Percentiles rank a stretch among this genome's conserved stretches.
Conservation (phyloP, 1,140 invertebrate genomes). For the Colletes latitarsis region DNA sequence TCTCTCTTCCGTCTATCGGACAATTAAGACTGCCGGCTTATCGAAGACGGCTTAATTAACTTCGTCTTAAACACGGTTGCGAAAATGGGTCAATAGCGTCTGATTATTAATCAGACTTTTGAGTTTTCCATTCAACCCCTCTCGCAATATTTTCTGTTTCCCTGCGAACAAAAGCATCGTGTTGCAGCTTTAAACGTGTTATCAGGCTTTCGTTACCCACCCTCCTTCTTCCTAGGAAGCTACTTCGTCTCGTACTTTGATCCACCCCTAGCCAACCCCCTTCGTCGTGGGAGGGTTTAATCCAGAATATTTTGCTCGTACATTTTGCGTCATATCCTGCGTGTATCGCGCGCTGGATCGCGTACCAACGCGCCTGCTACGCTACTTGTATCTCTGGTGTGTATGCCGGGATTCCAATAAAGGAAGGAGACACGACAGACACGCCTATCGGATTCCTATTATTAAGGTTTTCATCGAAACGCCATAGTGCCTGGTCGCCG, state of each 20-base stretch:
- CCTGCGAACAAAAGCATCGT: constrained; percentile 19
- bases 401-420: background rate
- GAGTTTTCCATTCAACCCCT: background rate
- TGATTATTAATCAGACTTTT: background rate
- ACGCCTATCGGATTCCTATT: constrained; percentile 55
- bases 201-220: constrained; percentile 18
- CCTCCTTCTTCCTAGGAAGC: background rate
- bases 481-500: background rate
- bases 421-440: background rate
- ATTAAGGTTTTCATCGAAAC: constrained; percentile 59
- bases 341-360: constrained; percentile 17
- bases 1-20: background rate
- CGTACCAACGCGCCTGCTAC: background rate
- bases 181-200: constrained; percentile 21
- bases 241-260: background rate
- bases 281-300: constrained; percentile 41
- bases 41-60: background rate
- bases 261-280: background rate
- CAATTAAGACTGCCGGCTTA: background rate
- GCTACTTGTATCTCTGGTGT: background rate
- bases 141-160: constrained; percentile 8
- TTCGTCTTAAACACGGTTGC: background rate
- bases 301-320: constrained; percentile 43
- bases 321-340: constrained; percentile 38
- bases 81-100: background rate